Evolutionary conservation across 1,140 invertebrate species (phyloP), one percentile per base, ranked within the genome.

Genomic region (Caenorhabditis remanei): DNA sequence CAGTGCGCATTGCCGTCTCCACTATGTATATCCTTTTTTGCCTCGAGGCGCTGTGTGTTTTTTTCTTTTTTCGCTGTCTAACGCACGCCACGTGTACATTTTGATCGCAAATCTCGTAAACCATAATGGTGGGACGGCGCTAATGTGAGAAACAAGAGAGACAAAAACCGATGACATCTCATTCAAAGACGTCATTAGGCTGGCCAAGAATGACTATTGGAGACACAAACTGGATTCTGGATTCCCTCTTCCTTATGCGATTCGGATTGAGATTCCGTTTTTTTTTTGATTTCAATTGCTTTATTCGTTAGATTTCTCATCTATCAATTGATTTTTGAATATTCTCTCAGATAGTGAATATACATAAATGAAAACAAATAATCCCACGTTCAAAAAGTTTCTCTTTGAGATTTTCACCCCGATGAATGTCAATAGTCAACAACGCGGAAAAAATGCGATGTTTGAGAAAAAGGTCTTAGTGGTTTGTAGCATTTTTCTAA

Each of bases 111-210:
- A 11, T 46, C 67, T 46, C n/a, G 50, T 21, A 21, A 11, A 63
- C 16, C 50, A 11, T 53, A 14, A 14, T 53, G 50, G 24, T 40
- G 63, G 9, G 63, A 24, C 61, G 71, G 9, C 65, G 65, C 40
- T 79, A 53, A 79, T 79, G 71, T 79, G 71, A 50, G 71, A 50
- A 79, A 79, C 32, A 32, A n/a, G 32, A 32, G 32, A 32, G 2
- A 32, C 65, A 71, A 79, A 79, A 79, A 79, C 46, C 46, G 71
- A 79, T 79, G 46, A 50, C 71, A 79, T 79, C 71, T 79, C 63
- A 67, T 67, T 67, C 71, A 24, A 79, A 11, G 41, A n/a, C 41
- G 67, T n/a, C 43, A 75, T 75, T 79, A 24, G 71, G 71, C 71
- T 79, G 43, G 46, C 2, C 8, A 50, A 41, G 21, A 79, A 50